Base-by-base conservation (phyloP, 2,113 vertebrate species). In the Neotoma lepida region DNA sequence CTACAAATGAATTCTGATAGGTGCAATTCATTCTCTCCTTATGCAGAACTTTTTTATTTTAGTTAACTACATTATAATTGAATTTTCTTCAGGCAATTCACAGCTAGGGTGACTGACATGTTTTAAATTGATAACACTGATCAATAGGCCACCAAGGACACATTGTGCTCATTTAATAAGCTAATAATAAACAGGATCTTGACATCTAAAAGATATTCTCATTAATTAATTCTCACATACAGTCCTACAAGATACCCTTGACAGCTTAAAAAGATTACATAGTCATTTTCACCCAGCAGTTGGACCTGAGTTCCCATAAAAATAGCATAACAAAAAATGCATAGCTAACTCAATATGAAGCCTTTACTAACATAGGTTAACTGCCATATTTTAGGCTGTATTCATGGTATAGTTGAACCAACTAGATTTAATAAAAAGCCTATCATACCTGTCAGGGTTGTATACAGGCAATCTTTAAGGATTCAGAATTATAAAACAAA, bases 11-110 rank as follows among this genome's bases (percentile, higher is more conserved):
- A 96, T 96, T 94, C 91, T 90, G 39, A 85, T 68, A 56, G 39
- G 22, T 95, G 0, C 58, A 94, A 94, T 87, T 95, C 76, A 94
- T 94, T 91, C 64, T 33, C 41, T 88, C 87, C 88, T 86, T 70
- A 88, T 63, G 35, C 58, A 84, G 93, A 95, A 73, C 58, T 95
- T 94, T 96, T 95, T 95, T 73, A 96, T 95, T 96, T 95, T 85
- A 96, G 87, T 86, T 66, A 96, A 73, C 64, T 7, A 80, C n/a
- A 82, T 89, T 93, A 49, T 95, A 95, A 96, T n/a, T 90, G 87
- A 93, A 94, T 97, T 97, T 97, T 96, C 97, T 96, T 95, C 85
- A 96, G 91, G 85, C 84, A 95, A 90, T 94, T 97, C 94, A 88
- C 78, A 96, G 41, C 63, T 51, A 94, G 93, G 39, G 28, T 88